Conservation (phyloP, 2,797 vertebrate species). For the Vireo griseus region DNA sequence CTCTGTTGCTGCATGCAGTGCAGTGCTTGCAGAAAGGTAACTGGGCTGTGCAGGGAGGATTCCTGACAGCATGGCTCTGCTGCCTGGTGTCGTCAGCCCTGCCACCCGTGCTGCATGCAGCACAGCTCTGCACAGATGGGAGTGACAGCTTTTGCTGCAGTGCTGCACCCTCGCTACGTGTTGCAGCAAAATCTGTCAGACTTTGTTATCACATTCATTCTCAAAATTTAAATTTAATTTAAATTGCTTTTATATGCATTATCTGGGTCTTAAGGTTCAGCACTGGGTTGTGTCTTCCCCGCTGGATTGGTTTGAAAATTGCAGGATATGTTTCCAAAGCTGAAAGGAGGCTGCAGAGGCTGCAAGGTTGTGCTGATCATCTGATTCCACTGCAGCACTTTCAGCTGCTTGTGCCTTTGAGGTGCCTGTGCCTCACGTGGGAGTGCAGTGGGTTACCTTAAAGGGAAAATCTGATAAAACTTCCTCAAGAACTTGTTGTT, state of each 20-base stretch:
- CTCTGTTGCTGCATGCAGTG: neutral
- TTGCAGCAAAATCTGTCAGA: constrained; percentile 6
- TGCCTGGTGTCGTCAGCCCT: neutral
- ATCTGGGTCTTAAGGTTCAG: neutral
- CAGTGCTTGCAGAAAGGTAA: neutral
- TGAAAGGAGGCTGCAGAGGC: constrained; percentile 29
- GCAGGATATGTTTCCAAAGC: neutral
- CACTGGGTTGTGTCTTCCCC: neutral
- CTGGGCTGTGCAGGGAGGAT: neutral
- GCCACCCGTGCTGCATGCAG: neutral
- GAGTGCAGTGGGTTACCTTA: constrained; percentile 53
- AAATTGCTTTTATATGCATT: neutral
- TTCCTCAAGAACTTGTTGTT: constrained; percentile 61
- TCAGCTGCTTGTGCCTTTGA: constrained; percentile 30
- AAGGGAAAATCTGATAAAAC: constrained; percentile 60
- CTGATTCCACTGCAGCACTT: constrained; percentile 68
- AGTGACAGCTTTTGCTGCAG: constrained; percentile 59
- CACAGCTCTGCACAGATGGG: neutral
- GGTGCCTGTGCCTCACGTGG: constrained; percentile 44
- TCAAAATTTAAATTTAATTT: neutral
- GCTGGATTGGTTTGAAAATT: neutral
- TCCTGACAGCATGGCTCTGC: neutral
- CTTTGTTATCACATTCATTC: neutral
- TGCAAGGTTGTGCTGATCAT: constrained; percentile 36
- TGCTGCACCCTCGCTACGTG: neutral